Conservation (phyloP, 2,797 vertebrate species). For the Masticophis lateralis region DNA sequence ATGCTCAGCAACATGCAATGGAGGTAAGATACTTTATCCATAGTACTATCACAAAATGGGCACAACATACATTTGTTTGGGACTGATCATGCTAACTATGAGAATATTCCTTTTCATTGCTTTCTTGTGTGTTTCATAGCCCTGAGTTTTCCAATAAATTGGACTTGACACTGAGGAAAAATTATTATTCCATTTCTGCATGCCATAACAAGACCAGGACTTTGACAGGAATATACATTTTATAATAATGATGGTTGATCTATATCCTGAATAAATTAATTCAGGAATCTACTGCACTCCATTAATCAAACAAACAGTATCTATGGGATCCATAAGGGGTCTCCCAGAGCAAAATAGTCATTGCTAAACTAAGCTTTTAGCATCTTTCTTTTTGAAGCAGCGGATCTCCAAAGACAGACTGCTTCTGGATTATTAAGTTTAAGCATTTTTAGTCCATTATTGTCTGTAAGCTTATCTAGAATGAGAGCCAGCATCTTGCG, state of each 20-base stretch:
- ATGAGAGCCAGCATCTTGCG: constrained; percentile 21
- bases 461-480: not conserved
- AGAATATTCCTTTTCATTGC: not conserved
- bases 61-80: not conserved
- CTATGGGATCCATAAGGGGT: not conserved
- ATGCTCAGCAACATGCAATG: not conserved
- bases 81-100: not conserved
- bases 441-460: constrained; percentile 12
- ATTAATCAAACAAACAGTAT: not conserved
- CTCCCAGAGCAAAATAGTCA: not conserved
- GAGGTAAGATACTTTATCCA: not conserved
- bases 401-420: not conserved
- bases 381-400: not conserved
- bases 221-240: not conserved
- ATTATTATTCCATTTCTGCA: not conserved
- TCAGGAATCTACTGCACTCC: not conserved
- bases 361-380: not conserved
- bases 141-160: not conserved
- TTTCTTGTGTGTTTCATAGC: not conserved
- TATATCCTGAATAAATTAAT: not conserved
- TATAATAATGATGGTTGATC: not conserved
- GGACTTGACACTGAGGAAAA: not conserved
- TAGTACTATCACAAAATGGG: not conserved
- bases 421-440: not conserved
- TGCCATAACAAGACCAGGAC: not conserved